A percentile compares a stretch with the other conserved stretches of the same genome.
phyloP scores from a whole-genome alignment of 30 jellyfish, hydroid and myxozoan genomes.

The Clytia hemisphaerica region DNA sequence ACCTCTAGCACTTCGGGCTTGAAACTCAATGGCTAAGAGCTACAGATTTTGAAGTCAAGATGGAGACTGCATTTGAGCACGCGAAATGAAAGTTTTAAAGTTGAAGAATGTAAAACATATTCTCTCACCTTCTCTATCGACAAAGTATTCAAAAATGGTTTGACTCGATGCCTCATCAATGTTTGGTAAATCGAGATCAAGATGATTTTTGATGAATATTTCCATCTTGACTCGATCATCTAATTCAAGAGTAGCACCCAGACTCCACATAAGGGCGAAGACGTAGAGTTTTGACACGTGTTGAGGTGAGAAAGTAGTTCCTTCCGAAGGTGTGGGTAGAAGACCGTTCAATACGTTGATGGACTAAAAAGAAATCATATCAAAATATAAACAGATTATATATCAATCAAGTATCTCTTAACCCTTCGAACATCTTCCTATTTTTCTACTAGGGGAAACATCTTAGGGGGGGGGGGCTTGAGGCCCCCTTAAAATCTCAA shows the following conservation, averaged over 20 bases:
- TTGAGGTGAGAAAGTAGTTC: constrained; percentile 11
- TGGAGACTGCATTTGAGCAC: too few species aligned
- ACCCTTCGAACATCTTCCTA: too few species aligned
- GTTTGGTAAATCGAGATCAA: constrained; percentile 40
- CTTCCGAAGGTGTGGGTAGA: constrained; percentile 47
- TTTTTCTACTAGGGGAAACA: too few species aligned
- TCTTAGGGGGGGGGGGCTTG: too few species aligned
- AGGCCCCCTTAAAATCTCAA: too few species aligned
- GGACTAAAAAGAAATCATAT: constrained; percentile 43
- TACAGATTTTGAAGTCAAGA: too few species aligned
- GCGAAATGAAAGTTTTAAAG: too few species aligned
- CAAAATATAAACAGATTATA: too few species aligned
- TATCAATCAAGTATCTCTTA: too few species aligned
- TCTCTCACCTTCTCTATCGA: constrained; percentile 45
- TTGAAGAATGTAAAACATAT: too few species aligned
- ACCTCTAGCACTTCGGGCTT: too few species aligned
- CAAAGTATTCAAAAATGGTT: constrained; percentile 66
- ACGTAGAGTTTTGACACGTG: constrained; percentile 58
- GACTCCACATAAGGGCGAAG: constrained; percentile 76
- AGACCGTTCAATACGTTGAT: constrained; percentile 60
- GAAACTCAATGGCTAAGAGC: too few species aligned
- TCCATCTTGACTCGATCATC: constrained; percentile 65
- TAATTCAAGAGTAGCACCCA: constrained; percentile 65
- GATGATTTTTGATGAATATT: constrained; percentile 38
- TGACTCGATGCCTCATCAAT: constrained; percentile 42